Conservation (phyloP, 2,888 invertebrate species). For the Drosophila melanosoma region DNA sequence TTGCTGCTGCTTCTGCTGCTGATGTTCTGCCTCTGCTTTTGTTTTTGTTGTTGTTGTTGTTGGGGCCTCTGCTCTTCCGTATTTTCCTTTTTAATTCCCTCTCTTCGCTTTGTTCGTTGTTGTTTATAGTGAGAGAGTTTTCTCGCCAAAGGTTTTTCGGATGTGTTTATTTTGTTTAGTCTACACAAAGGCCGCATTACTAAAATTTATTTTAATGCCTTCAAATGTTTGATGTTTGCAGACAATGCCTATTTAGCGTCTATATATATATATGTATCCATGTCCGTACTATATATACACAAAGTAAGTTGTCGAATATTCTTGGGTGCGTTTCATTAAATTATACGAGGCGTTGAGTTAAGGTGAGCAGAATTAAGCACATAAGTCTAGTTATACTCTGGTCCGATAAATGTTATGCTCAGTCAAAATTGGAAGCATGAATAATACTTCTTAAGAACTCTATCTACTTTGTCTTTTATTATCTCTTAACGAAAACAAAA, state of each 20-base stretch:
- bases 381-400: neutral
- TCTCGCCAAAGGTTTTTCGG: conserved; percentile 39
- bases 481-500: neutral
- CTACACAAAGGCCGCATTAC: conserved; percentile 75
- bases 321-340: conserved; percentile 59
- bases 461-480: neutral
- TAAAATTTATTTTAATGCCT: conserved; percentile 76
- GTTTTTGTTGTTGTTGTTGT: conserved; percentile 22
- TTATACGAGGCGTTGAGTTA: conserved; percentile 73
- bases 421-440: neutral
- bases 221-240: conserved; percentile 73
- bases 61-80: conserved; percentile 65
- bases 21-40: conserved; percentile 49
- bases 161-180: conserved; percentile 77
- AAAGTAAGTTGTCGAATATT: conserved; percentile 9
- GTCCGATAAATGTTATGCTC: neutral
- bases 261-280: neutral
- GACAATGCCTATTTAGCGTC: conserved; percentile 23
- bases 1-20: conserved; percentile 10
- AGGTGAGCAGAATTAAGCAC: conserved; percentile 55
- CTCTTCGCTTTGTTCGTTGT: conserved; percentile 20
- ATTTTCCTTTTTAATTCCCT: conserved; percentile 35
- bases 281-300: conserved; percentile 18
- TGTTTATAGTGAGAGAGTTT: conserved; percentile 56
- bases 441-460: neutral